Base-by-base conservation (phyloP, 2,888 invertebrate species). In the Tetrapedia diversipes region DNA sequence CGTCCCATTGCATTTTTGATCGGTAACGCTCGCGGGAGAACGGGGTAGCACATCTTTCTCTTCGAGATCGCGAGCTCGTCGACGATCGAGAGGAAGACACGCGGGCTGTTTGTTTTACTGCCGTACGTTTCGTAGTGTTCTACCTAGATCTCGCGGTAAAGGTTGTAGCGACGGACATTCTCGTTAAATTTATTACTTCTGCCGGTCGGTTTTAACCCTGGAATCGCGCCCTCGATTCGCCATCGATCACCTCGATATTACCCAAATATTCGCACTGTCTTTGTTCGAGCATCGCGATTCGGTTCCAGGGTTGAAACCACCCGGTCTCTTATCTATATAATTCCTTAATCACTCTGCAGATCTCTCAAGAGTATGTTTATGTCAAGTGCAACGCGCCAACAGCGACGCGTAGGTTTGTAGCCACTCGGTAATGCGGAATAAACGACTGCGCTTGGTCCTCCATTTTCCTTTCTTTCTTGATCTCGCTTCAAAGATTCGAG, bases 1-100 rank as follows among this genome's bases (percentile, higher is more conserved):
- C 27, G 51, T 66, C 51, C 51, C 47, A 27, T 83, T 83, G 83
- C 84, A 83, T 83, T 83, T 83, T 83, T 83, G 69, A 75, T 77
- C 79, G 71, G 74, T 77, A 65, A 77, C 66, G 60, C 54, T 74
- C 77, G 60, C 66, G 63, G 47, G 22, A 65, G 47, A 77, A 24
- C 34, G 24, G 39, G 65, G 51, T 68, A 68, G 70, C 27, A 57
- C 64, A 65, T 68, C 51, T 16, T 60, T 77, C 56, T 47, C 51
- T 16, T 59, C 51, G n/a, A n/a, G 39, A 39, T 39, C 29, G 43
- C 8, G 3, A 43, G 3, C 16, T 56, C 45, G 51, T 39, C 14
- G 10, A 43, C 45, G n/a, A 71, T 29, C 43, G 37, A 51, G 41
- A 56, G 24, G 60, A 51, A 19, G 37, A 29, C 14, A 29, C 14